Conservation (phyloP, 1,140 invertebrate genomes). For the Drosophila sulfurigaster region DNA sequence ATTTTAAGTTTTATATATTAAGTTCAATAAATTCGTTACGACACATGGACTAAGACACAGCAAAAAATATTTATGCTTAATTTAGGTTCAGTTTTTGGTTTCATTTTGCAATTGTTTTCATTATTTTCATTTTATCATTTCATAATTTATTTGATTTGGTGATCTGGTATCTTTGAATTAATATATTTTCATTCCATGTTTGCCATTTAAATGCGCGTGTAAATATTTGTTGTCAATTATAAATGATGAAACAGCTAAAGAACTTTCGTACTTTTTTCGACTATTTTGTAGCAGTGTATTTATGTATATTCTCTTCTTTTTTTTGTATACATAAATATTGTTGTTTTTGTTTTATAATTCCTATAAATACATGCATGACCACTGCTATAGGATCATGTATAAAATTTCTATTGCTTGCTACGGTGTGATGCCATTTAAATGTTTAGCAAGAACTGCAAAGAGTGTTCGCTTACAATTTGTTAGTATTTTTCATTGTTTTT, state of each 20-base stretch:
- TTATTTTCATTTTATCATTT: slow-evolving; percentile 17
- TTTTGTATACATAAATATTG: slow-evolving; percentile 43
- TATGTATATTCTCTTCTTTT: slow-evolving; percentile 22
- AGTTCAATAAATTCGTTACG: slow-evolving; percentile 81
- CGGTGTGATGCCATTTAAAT: slow-evolving; percentile 30
- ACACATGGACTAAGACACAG: slow-evolving; percentile 82
- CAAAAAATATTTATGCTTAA: slow-evolving; percentile 83
- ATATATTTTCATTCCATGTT: slow-evolving; percentile 51
- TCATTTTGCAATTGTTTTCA: slow-evolving; percentile 22
- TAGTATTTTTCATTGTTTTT: slow-evolving; percentile 15
- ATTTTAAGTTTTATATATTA: slow-evolving; percentile 60
- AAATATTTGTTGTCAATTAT: slow-evolving; percentile 70
- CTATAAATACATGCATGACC: slow-evolving; percentile 38
- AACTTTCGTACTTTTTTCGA: slow-evolving; percentile 40
- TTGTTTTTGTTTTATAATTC: slow-evolving; percentile 15
- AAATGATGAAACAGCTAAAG: slow-evolving; percentile 72
- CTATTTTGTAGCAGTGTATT: slow-evolving; percentile 13
- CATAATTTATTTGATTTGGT: slow-evolving; percentile 28
- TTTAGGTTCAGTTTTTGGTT: slow-evolving; percentile 65
- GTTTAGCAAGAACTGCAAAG: slow-evolving; percentile 31
- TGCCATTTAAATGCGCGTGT: slow-evolving; percentile 66
- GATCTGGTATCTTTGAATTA: slow-evolving; percentile 17
- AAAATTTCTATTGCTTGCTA: slow-evolving; percentile 36
- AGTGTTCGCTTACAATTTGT: slow-evolving; percentile 43
- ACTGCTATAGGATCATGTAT: slow-evolving; percentile 14